These are phyloP conservation scores for Thera obeliscata DNA, from an alignment of 2,888 invertebrate genomes.

Conservation along the genomic window DNA sequence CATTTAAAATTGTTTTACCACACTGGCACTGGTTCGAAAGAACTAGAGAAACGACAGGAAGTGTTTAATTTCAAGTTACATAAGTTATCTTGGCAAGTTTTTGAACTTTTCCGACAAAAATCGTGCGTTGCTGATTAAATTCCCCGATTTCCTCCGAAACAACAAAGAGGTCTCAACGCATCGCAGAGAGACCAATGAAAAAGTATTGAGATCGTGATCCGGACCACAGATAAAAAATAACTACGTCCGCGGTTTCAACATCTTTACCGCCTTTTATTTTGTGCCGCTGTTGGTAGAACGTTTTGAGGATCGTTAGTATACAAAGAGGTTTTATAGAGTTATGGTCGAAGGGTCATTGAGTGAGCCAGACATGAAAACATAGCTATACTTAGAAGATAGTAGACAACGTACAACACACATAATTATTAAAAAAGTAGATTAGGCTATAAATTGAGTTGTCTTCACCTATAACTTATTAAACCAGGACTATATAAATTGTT, in stretches of 20 bases:
- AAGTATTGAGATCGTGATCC: constrained; percentile 33
- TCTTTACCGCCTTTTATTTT: constrained; percentile 18
- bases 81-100: not conserved
- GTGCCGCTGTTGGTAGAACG: constrained; percentile 12
- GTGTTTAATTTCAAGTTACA: not conserved
- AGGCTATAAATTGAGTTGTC: no score
- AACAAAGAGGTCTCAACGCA: constrained; percentile 17
- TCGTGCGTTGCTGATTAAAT: constrained; percentile 40
- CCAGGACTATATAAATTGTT: no score
- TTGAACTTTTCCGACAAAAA: not conserved
- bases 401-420: no score
- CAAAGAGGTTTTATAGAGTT: not conserved
- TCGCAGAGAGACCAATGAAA: constrained; percentile 9
- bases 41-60: no score
- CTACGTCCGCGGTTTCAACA: constrained; percentile 18
- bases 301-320: constrained; percentile 3
- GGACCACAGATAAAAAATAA: constrained; percentile 23
- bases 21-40: no score
- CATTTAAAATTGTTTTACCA: no score
- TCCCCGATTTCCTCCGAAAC: constrained; percentile 27
- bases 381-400: not conserved
- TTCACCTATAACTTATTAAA: no score
- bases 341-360: not conserved
- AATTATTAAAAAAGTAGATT: no score
- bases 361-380: not conserved